Conservation (phyloP, 1,140 invertebrate species). For the Proctacanthus coquilletti region DNA sequence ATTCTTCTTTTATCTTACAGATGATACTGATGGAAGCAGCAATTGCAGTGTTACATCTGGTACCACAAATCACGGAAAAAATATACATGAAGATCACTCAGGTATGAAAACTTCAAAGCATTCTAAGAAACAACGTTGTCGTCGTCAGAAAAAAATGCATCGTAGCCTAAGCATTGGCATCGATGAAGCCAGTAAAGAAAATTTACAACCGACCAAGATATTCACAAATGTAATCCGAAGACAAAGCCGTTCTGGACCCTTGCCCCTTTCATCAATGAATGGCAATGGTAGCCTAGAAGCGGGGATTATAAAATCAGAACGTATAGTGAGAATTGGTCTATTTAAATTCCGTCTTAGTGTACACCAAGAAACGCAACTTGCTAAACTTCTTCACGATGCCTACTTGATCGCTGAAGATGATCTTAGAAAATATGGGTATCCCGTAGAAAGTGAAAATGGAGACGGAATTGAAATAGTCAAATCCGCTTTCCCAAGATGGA, state of each 20-base stretch:
- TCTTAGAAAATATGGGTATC: constrained; percentile 54
- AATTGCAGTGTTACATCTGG: constrained; percentile 27
- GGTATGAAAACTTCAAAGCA: neutral
- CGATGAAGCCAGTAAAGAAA: constrained; percentile 7
- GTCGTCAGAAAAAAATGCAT: constrained; percentile 2
- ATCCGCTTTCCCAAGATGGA: constrained; percentile 33
- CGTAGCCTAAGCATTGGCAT: neutral
- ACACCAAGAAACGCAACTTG: constrained; percentile 25
- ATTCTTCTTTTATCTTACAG: constrained; percentile 4
- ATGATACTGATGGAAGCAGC: constrained; percentile 18
- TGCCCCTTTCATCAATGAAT: constrained; percentile 8
- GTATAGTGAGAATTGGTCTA: constrained; percentile 6
- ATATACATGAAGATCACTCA: constrained; percentile 16
- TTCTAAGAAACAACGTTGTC: constrained; percentile 6
- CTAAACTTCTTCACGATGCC: constrained; percentile 27
- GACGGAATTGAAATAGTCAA: constrained; percentile 47
- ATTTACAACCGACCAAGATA: constrained; percentile 1
- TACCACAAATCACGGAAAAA: constrained; percentile 15
- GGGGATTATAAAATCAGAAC: constrained; percentile 1
- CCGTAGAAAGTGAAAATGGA: constrained; percentile 41
- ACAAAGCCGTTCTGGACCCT: constrained; percentile 3
- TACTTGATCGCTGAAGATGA: constrained; percentile 50
- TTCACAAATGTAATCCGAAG: constrained; percentile 8
- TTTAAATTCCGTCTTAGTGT: constrained; percentile 21
- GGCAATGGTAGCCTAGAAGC: neutral